Percentiles rank a stretch among this genome's conserved stretches.
These are phyloP conservation scores for Scaptomyza flava DNA, from an alignment of 2,888 invertebrate species.

Conservation along the genomic window DNA sequence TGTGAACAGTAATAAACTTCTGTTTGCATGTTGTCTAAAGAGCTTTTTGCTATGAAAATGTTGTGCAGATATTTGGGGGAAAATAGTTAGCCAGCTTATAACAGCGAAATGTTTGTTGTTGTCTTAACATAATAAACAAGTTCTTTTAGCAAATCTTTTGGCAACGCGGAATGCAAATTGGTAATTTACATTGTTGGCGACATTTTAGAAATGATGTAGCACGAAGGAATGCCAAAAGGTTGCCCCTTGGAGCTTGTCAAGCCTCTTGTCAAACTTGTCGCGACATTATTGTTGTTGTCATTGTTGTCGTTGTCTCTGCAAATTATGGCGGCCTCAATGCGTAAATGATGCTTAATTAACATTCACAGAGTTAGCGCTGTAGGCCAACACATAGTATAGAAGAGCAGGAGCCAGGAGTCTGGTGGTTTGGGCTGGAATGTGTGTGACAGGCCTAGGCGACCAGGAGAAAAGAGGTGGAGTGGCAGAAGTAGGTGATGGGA, in stretches of 20 bases:
- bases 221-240: neutral
- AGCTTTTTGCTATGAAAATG: neutral
- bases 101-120: neutral
- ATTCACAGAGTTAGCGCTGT: constrained; percentile 59
- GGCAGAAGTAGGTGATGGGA: neutral
- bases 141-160: constrained; percentile 31
- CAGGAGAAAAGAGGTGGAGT: neutral
- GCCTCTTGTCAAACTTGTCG: constrained; percentile 73
- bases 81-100: constrained; percentile 2
- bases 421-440: constrained; percentile 31
- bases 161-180: constrained; percentile 42
- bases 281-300: constrained; percentile 54
- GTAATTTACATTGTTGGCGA: constrained; percentile 27
- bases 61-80: neutral
- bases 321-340: constrained; percentile 77
- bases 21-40: neutral
- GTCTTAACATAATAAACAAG: constrained; percentile 4
- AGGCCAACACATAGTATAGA: neutral
- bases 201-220: constrained; percentile 14
- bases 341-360: constrained; percentile 78
- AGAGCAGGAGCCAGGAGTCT: neutral
- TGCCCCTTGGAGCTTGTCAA: constrained; percentile 37
- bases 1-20: neutral
- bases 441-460: neutral
- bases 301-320: constrained; percentile 58